A percentile compares a stretch with the other conserved stretches of the same genome.
Conservation (phyloP, 2,797 vertebrate species). For the Centroberyx gerrardi region DNA sequence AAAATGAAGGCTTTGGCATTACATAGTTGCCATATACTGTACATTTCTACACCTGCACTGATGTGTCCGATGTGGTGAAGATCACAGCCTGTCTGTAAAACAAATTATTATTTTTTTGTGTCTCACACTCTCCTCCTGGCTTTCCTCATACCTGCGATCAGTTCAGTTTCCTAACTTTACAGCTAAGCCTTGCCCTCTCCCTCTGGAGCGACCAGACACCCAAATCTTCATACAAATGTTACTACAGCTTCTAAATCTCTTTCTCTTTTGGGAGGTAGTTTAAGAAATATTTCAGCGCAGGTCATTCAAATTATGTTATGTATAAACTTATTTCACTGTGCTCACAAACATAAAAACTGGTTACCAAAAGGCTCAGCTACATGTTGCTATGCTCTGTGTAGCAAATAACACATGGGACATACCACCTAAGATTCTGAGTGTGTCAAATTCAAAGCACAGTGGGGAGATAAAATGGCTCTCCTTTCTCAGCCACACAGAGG, state of each 20-base stretch:
- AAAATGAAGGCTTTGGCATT: slow-evolving; percentile 11
- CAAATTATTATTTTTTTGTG: no score
- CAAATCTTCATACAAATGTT: background rate
- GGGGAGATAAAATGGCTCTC: no score
- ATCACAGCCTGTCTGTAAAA: no score
- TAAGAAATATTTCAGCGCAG: no score
- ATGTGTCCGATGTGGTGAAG: no score
- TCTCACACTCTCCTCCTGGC: background rate
- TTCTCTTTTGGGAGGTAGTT: no score
- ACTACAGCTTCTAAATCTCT: background rate
- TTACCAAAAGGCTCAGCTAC: background rate
- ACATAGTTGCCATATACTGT: background rate
- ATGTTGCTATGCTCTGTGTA: background rate
- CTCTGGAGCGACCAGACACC: background rate
- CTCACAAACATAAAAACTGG: no score
- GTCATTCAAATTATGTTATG: background rate
- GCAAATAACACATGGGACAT: slow-evolving; percentile 11
- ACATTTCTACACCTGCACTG: background rate
- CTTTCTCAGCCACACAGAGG: background rate
- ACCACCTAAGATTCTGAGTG: background rate
- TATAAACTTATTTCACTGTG: no score
- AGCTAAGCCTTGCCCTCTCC: slow-evolving; percentile 17
- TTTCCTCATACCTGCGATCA: slow-evolving; percentile 1
- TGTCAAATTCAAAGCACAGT: slow-evolving; percentile 5
- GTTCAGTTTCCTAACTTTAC: background rate